Percentiles rank a stretch among this genome's conserved stretches.
phyloP scores from a whole-genome alignment of 2,797 vertebrate species.

The Ctenopoma multispine region DNA sequence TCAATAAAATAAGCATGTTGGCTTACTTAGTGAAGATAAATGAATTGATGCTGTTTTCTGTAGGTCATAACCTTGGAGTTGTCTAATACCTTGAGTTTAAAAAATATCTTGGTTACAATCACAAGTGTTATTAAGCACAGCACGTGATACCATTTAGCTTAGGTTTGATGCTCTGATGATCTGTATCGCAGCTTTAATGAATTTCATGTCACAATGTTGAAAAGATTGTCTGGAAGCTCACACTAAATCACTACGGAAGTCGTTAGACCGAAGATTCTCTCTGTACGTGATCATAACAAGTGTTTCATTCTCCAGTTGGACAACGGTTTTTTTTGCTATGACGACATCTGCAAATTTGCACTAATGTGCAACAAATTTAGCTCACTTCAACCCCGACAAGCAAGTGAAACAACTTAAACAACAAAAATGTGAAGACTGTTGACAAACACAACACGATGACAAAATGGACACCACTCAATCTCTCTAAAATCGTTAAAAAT shows the following conservation, averaged over 20 bases:
- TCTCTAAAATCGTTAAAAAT: slow-evolving; percentile 36
- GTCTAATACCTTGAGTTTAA: slow-evolving; percentile 6
- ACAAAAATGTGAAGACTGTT: neutral
- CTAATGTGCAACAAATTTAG: slow-evolving; percentile 26
- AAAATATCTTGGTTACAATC: slow-evolving; percentile 48
- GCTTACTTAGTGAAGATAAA: slow-evolving; percentile 35
- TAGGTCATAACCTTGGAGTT: slow-evolving; percentile 1
- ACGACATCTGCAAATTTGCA: slow-evolving; percentile 21
- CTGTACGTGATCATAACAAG: slow-evolving; percentile 20
- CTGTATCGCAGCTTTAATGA: neutral
- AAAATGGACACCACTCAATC: slow-evolving; percentile 5
- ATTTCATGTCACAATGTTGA: neutral
- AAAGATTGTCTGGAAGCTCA: slow-evolving; percentile 9
- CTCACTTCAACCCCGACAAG: slow-evolving; percentile 10
- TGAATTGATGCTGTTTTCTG: slow-evolving; percentile 17
- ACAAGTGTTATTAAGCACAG: slow-evolving; percentile 59
- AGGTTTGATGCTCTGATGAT: neutral
- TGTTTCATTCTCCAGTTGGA: slow-evolving; percentile 14
- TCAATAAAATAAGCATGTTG: slow-evolving; percentile 25
- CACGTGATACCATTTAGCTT: slow-evolving; percentile 31
- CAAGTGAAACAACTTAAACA: neutral
- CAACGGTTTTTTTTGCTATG: neutral
- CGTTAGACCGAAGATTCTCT: slow-evolving; percentile 14
- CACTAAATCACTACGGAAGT: slow-evolving; percentile 14
- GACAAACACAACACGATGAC: neutral